Conservation (phyloP, 2,888 invertebrate species). For the Biston stratarius region DNA sequence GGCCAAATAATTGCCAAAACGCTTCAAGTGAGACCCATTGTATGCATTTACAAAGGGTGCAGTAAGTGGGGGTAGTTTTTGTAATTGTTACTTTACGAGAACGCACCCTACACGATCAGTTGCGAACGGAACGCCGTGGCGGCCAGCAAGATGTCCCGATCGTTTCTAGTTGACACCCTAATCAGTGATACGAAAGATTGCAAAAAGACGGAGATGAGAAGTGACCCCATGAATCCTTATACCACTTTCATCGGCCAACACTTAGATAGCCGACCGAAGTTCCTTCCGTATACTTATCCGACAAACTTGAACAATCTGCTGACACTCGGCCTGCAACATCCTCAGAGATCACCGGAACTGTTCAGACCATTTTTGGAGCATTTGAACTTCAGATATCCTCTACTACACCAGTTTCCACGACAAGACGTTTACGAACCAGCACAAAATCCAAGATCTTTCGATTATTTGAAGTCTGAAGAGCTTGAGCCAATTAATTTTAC, state of each 20-base stretch:
- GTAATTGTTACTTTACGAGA: constrained; percentile 80
- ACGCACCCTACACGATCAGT: constrained; percentile 73
- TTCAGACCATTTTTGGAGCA: constrained; percentile 82
- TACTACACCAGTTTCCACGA: constrained; percentile 76
- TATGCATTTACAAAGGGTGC: constrained; percentile 84
- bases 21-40: constrained; percentile 84
- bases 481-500: constrained; percentile 70
- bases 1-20: constrained; percentile 86
- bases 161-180: constrained; percentile 93
- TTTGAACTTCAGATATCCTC: constrained; percentile 75
- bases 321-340: constrained; percentile 87
- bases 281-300: constrained; percentile 88
- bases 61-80: constrained; percentile 86
- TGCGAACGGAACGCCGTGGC: constrained; percentile 58
- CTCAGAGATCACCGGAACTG: constrained; percentile 76
- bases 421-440: constrained; percentile 67
- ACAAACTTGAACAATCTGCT: constrained; percentile 89
- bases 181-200: constrained; percentile 88
- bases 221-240: constrained; percentile 75
- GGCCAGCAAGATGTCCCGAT: constrained; percentile 89
- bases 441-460: constrained; percentile 64
- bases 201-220: constrained; percentile 68
- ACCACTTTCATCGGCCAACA: constrained; percentile 71
- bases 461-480: constrained; percentile 72
- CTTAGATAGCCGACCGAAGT: constrained; percentile 74